Conservation (phyloP, 2,797 vertebrate genomes). For the Gorsachius magnificus region DNA sequence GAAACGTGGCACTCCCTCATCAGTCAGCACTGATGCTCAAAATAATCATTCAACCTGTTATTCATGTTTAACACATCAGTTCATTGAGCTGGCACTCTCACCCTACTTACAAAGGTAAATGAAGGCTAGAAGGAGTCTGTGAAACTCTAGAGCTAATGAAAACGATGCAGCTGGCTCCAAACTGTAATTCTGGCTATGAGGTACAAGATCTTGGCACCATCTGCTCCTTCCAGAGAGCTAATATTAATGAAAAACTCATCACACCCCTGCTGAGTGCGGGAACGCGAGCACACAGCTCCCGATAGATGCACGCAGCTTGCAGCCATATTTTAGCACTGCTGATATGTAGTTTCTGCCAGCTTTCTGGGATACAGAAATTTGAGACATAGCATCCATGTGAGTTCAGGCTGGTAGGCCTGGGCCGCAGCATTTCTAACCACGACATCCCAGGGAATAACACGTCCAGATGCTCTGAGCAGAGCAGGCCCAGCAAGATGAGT, state of each 20-base stretch:
- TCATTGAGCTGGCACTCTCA: conserved; percentile 37
- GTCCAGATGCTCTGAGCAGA: neutral
- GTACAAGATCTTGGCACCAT: conserved; percentile 23
- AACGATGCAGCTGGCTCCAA: conserved; percentile 17
- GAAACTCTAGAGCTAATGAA: conserved; percentile 1
- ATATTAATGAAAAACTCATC: conserved; percentile 60
- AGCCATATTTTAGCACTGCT: neutral
- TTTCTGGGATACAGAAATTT: neutral
- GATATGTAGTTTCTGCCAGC: neutral
- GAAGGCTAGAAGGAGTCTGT: conserved; percentile 26
- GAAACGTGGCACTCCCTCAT: neutral
- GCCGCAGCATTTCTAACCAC: neutral
- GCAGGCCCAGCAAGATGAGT: accelerated
- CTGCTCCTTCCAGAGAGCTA: conserved; percentile 37
- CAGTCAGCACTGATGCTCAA: neutral
- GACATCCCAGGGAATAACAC: neutral
- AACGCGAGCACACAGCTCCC: neutral
- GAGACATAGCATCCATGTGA: neutral
- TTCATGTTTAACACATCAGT: conserved; percentile 20
- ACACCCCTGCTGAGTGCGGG: neutral
- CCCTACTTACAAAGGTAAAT: conserved; percentile 23
- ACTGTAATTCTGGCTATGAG: conserved; percentile 29
- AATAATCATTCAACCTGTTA: conserved; percentile 31
- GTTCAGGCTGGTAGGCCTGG: neutral
- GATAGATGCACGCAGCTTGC: neutral